Percentiles rank a stretch among this genome's conserved stretches.
These are phyloP conservation scores for Strigops habroptila DNA, from an alignment of 2,113 vertebrate genomes.

Conservation along the genomic window DNA sequence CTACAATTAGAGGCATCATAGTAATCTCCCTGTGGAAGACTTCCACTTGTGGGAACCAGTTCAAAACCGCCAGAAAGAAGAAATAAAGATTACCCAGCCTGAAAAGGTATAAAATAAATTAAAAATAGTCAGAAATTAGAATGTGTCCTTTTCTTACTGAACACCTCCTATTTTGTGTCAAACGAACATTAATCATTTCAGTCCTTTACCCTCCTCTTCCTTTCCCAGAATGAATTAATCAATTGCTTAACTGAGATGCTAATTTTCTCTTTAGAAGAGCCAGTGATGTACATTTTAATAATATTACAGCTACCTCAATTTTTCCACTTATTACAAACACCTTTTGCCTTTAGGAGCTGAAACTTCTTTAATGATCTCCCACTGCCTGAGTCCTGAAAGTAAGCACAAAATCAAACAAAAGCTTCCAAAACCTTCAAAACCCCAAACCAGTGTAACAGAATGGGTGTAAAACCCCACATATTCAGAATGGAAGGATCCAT, in stretches of 20 bases:
- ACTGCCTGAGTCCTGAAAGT: neutral
- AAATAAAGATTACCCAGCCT: slow-evolving; percentile 79
- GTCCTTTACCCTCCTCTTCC: neutral
- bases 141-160: neutral
- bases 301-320: neutral
- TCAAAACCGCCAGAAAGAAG: slow-evolving; percentile 74
- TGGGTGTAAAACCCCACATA: neutral
- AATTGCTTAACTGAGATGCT: neutral
- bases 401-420: neutral
- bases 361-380: neutral
- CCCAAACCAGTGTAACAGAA: neutral
- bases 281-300: neutral
- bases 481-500: neutral
- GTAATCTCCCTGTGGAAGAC: slow-evolving; percentile 76
- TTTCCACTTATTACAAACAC: neutral
- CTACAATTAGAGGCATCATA: slow-evolving; percentile 67
- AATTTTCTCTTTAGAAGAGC: neutral
- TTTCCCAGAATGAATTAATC: neutral
- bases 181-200: neutral
- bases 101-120: neutral
- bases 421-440: neutral
- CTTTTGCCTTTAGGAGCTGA: neutral
- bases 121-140: neutral
- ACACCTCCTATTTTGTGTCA: neutral
- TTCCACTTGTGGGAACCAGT: slow-evolving; percentile 74